A percentile compares a stretch with the other conserved stretches of the same genome.
Evolutionary conservation across 2,888 invertebrate species (phyloP).

Genomic region (Ophion ellenae): DNA sequence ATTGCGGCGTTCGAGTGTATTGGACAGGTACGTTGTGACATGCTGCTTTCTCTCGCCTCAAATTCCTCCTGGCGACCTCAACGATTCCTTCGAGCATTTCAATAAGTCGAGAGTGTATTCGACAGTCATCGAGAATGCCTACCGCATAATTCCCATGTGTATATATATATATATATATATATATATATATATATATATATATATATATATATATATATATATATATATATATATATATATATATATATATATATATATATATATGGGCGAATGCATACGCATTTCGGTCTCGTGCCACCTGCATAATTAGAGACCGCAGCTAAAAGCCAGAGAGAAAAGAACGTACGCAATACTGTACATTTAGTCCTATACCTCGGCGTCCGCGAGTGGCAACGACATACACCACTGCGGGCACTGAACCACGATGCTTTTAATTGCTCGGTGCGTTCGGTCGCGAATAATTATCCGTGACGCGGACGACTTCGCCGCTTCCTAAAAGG

Average conservation of each 20-base stretch:
- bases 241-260: conserved; percentile 2
- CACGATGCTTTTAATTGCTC: conserved; percentile 51
- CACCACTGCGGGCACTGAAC: conserved; percentile 20
- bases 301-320: conserved; percentile 49
- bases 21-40: not conserved
- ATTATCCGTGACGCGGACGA: conserved; percentile 51
- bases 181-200: not conserved
- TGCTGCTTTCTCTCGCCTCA: not conserved
- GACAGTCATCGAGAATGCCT: conserved; percentile 15
- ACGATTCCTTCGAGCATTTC: conserved; percentile 20
- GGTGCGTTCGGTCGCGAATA: conserved; percentile 50
- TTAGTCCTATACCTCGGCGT: conserved; percentile 4
- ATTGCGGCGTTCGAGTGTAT: not conserved
- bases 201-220: not conserved
- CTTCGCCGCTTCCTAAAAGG: conserved; percentile 47
- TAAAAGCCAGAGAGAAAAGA: conserved; percentile 41
- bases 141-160: not conserved
- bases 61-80: not conserved
- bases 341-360: conserved; percentile 15
- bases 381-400: conserved; percentile 2
- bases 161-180: conserved; percentile 9
- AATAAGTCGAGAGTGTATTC: conserved; percentile 14
- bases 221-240: conserved; percentile 1
- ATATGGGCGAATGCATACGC: conserved; percentile 22
- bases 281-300: conserved; percentile 43